Evolutionary conservation across 2,797 vertebrate genomes (phyloP).

Genomic region (Glossophaga mutica): DNA sequence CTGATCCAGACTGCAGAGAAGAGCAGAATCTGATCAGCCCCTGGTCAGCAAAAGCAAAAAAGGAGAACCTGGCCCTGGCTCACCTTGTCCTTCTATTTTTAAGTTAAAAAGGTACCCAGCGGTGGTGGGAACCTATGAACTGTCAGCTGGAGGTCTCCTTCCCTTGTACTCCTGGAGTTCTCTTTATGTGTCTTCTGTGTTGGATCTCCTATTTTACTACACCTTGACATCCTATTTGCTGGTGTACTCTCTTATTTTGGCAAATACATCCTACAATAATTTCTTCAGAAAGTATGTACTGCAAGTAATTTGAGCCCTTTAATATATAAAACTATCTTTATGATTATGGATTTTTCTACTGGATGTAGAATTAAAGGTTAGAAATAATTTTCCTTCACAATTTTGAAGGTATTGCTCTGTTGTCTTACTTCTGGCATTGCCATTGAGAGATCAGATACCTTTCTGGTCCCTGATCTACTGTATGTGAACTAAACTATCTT

Average conservation of each 20-base stretch:
- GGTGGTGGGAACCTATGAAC: not conserved
- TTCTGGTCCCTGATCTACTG: not conserved
- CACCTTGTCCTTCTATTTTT: not conserved
- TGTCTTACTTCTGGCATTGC: constrained; percentile 1
- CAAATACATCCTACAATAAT: not conserved
- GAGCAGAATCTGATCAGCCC: not conserved
- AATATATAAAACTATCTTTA: constrained; percentile 9
- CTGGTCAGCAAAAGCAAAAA: constrained; percentile 17
- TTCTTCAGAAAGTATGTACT: constrained; percentile 1
- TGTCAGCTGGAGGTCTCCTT: not conserved
- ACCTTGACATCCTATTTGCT: not conserved
- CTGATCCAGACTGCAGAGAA: not conserved
- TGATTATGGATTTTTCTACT: not conserved
- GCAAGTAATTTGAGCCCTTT: constrained; percentile 35
- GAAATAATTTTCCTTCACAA: constrained; percentile 23
- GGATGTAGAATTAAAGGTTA: constrained; percentile 7
- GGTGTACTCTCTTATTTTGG: constrained; percentile 15
- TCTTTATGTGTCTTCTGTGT: not conserved
- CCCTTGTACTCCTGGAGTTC: not conserved
- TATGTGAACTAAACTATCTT: not conserved
- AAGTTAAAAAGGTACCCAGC: not conserved
- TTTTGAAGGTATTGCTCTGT: not conserved
- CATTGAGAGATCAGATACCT: not conserved
- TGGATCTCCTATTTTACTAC: not conserved
- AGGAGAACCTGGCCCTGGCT: not conserved